Percentiles rank a stretch among this genome's conserved stretches.
Evolutionary conservation across 2,888 invertebrate genomes (phyloP).

Genomic region (Chalcis sispes): DNA sequence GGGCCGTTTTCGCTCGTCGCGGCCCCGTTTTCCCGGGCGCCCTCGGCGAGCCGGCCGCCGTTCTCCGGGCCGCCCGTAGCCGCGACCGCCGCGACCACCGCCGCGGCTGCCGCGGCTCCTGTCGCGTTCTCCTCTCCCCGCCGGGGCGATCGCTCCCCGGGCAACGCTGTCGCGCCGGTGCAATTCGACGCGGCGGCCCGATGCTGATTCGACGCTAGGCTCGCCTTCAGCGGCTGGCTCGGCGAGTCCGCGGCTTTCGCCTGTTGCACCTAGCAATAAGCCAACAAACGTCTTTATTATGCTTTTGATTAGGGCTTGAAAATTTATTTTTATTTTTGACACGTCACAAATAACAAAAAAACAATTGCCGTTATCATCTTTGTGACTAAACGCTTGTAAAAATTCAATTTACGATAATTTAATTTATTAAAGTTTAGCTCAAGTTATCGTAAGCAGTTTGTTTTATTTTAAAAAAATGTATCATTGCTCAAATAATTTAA

Average conservation of each 20-base stretch:
- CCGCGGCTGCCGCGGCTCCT: too few species aligned
- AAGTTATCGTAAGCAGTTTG: background rate
- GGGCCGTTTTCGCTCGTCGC: conserved; percentile 27
- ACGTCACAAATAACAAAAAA: too few species aligned
- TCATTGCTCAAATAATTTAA: too few species aligned
- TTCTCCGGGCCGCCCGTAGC: conserved; percentile 54
- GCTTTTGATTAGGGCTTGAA: too few species aligned
- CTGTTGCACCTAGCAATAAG: conserved; percentile 56
- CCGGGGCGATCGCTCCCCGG: conserved; percentile 42
- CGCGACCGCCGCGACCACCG: conserved; percentile 57
- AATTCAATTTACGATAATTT: too few species aligned
- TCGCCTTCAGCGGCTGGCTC: conserved; percentile 70
- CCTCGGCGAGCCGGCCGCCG: conserved; percentile 39
- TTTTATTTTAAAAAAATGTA: background rate
- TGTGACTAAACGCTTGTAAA: too few species aligned
- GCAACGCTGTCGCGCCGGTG: background rate
- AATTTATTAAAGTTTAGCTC: background rate
- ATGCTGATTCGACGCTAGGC: conserved; percentile 66
- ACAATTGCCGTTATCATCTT: too few species aligned
- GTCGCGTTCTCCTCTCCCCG: conserved; percentile 50
- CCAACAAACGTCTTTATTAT: too few species aligned
- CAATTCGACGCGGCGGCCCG: conserved; percentile 57
- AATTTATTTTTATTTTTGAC: background rate
- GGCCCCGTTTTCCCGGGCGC: conserved; percentile 50
- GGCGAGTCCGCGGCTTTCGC: conserved; percentile 66